Percentiles rank a stretch among this genome's conserved stretches.
Evolutionary conservation across 2,888 invertebrate genomes (phyloP).

Genomic region (Strigamia maritima): DNA sequence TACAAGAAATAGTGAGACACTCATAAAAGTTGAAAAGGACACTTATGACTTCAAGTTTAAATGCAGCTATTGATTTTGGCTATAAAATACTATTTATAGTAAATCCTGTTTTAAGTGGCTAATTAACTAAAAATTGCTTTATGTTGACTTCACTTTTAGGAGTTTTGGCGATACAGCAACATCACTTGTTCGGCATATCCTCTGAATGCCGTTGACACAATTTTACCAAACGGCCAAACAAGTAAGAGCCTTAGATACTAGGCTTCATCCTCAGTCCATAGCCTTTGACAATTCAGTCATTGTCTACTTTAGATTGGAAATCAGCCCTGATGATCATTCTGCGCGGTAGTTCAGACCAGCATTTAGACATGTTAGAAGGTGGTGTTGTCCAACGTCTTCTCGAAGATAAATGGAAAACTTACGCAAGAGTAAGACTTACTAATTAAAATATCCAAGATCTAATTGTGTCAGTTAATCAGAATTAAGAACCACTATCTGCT

Average conservation of each 20-base stretch:
- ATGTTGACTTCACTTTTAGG: slow-evolving; percentile 59
- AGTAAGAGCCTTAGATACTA: slow-evolving; percentile 62
- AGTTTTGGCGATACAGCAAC: slow-evolving; percentile 98
- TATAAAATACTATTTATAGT: too few relatives aligned
- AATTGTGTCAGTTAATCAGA: too few relatives aligned
- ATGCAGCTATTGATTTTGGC: too few relatives aligned
- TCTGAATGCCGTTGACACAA: slow-evolving; percentile 90
- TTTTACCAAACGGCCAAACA: slow-evolving; percentile 88
- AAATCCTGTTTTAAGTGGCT: too few relatives aligned
- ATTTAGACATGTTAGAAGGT: slow-evolving; percentile 97
- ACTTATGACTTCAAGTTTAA: too few relatives aligned
- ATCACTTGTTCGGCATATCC: slow-evolving; percentile 98
- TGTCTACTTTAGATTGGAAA: slow-evolving; percentile 78
- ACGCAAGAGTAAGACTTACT: slow-evolving; percentile 70
- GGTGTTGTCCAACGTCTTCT: slow-evolving; percentile 94
- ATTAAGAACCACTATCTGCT: too few relatives aligned
- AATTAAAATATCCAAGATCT: neutral
- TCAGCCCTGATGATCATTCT: slow-evolving; percentile 96
- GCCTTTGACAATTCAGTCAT: neutral
- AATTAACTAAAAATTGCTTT: neutral
- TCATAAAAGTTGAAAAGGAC: too few relatives aligned
- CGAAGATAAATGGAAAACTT: slow-evolving; percentile 99
- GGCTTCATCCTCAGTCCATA: neutral
- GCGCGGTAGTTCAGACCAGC: slow-evolving; percentile 95
- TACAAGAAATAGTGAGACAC: too few relatives aligned